Evolutionary conservation across 2,888 invertebrate genomes (phyloP), one percentile per base, ranked within the genome.

Genomic region (Ptychoptera contaminata): DNA sequence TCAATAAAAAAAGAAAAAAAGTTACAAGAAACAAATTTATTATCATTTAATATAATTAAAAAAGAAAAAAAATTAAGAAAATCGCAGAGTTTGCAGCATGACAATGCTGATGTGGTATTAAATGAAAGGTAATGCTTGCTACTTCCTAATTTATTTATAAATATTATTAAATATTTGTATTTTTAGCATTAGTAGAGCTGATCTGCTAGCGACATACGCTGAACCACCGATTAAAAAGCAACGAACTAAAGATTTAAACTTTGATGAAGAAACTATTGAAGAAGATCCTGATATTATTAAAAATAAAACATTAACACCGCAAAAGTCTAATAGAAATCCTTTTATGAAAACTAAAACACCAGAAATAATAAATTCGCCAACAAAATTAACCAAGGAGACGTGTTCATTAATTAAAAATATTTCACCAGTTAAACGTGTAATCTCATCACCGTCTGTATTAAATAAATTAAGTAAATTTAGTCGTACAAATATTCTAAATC

Each of bases 401-500:
- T 37, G 11, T 32, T 30, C 15, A 16, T 43, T 35, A 23, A n/a
- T 12, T 9, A 14, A 30, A 45, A 31, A 45, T 30, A 40, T 12
- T 30, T 43, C 9, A 30, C 15, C 32, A 23, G 8, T 15, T 11
- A 31, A 40, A 16, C 31, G 31, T 29, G 9, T n/a, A 45, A 32
- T 40, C 44, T 3, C 9, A 32, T 11, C 11, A 32, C 9, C 32
- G 3, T 11, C 9, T 32, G 9, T 32, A 16, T 41, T 70, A 2
- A 69, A 67, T 53, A 66, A 63, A 57, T 53, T 73, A 2, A 74
- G 73, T 51, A 66, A 64, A 50, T 74, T 74, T 48, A 68, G 69
- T 44, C 59, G 68, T 51, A 73, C 72, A 23, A 23, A 23, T 1
- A 53, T 67, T 2, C 49, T 69, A 44, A 63, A 55, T 46, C 48